Percentiles rank a stretch among this genome's conserved stretches.
phyloP scores from a whole-genome alignment of 37 sponge, comb jelly and placozoan genomes.

The Cladorhizidae sp. region DNA sequence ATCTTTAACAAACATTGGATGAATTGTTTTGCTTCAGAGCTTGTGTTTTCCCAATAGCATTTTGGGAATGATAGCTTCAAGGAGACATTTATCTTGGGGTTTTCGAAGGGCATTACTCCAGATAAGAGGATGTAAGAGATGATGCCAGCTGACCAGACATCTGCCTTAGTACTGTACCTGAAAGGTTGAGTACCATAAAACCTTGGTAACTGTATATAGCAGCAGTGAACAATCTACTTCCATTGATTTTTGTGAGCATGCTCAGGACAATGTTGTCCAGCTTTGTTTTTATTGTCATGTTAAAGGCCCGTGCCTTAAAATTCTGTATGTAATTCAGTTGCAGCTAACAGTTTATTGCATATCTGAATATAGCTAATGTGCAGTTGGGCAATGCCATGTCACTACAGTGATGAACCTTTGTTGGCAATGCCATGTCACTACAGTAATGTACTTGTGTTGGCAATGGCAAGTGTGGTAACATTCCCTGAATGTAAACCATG shows the following conservation, averaged over 20 bases:
- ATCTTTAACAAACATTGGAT: slow-evolving; percentile 54
- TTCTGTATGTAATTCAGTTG: no score
- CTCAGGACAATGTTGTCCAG: background rate
- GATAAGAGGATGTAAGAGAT: slow-evolving; percentile 79
- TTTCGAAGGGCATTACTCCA: slow-evolving; percentile 78
- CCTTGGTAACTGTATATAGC: background rate
- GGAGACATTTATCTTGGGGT: background rate
- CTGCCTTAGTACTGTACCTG: slow-evolving; percentile 81
- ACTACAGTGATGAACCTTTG: no score
- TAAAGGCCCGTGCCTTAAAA: no score
- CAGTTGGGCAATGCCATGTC: no score
- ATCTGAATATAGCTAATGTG: no score
- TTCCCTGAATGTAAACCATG: no score
- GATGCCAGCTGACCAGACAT: slow-evolving; percentile 90
- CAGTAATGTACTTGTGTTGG: no score
- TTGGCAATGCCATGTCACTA: no score
- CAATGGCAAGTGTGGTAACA: no score
- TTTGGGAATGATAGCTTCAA: slow-evolving; percentile 11
- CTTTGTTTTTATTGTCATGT: no score
- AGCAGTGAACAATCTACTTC: background rate
- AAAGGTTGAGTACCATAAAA: background rate
- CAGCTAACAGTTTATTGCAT: no score
- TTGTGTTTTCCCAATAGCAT: slow-evolving; percentile 19
- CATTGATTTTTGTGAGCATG: background rate
- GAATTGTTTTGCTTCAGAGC: slow-evolving; percentile 61